phyloP scores from a whole-genome alignment of 2,888 invertebrate species.

The Corbicula japonica region DNA sequence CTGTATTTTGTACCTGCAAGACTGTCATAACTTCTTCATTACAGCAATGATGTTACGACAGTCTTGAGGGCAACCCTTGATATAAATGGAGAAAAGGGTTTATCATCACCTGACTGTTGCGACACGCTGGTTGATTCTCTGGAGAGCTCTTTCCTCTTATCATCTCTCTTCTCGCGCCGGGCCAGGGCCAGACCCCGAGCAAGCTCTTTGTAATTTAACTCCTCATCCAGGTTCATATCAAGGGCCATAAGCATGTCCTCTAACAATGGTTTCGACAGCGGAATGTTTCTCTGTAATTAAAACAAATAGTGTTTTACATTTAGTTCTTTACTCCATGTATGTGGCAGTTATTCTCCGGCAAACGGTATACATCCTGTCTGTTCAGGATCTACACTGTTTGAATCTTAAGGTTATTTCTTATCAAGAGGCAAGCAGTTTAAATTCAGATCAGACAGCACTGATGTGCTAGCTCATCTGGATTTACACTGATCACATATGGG shows the following conservation, averaged over 20 bases:
- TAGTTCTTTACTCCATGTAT: background rate
- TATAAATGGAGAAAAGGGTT: no score
- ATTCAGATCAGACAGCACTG: no score
- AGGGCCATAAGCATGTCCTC: slow-evolving; percentile 84
- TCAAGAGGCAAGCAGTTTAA: no score
- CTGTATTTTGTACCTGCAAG: no score
- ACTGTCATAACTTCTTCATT: no score
- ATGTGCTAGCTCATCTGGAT: no score
- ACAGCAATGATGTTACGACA: no score
- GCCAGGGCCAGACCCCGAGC: slow-evolving; percentile 79
- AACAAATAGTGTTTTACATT: background rate
- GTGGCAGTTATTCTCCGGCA: background rate
- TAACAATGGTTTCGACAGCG: slow-evolving; percentile 79
- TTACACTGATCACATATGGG: no score
- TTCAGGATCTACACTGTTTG: no score
- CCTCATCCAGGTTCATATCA: slow-evolving; percentile 81
- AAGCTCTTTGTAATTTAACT: slow-evolving; percentile 83
- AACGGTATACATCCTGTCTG: background rate
- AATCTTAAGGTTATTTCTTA: background rate
- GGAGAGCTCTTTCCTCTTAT: slow-evolving; percentile 69
- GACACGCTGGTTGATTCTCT: slow-evolving; percentile 60
- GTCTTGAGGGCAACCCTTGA: no score
- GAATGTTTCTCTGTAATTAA: slow-evolving; percentile 79
- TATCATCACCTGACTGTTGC: slow-evolving; percentile 53
- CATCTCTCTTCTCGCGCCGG: slow-evolving; percentile 77